Conservation (phyloP, 2,797 vertebrate species). For the Prionace glauca region DNA sequence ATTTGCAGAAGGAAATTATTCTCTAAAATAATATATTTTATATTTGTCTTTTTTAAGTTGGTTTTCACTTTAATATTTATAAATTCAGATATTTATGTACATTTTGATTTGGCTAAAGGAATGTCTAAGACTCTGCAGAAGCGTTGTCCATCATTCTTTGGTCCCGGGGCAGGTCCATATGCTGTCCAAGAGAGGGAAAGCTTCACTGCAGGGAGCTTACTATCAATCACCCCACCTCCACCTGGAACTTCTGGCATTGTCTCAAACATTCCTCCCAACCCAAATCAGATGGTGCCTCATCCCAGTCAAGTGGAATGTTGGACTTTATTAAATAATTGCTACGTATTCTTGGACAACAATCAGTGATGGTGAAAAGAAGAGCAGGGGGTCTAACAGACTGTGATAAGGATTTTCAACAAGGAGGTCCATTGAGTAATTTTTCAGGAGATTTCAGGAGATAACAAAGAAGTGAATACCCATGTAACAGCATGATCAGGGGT, state of each 20-base stretch:
- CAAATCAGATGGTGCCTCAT: not conserved
- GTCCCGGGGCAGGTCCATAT: not conserved
- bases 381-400: not conserved
- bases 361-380: not conserved
- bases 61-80: not conserved
- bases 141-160: not conserved
- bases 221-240: not conserved
- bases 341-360: not conserved
- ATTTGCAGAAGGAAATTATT: not conserved
- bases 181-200: not conserved
- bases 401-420: not conserved
- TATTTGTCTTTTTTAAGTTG: not conserved
- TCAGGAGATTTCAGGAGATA: no score
- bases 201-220: not conserved
- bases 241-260: not conserved
- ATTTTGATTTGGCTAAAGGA: not conserved
- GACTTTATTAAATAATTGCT: conserved; percentile 7
- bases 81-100: not conserved
- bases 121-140: not conserved
- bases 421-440: not conserved
- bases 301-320: not conserved
- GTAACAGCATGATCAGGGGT: not conserved
- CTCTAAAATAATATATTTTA: not conserved
- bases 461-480: not conserved
- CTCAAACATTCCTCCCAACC: not conserved